Conservation (phyloP, 2,113 vertebrate species). For the Galeopterus variegatus region DNA sequence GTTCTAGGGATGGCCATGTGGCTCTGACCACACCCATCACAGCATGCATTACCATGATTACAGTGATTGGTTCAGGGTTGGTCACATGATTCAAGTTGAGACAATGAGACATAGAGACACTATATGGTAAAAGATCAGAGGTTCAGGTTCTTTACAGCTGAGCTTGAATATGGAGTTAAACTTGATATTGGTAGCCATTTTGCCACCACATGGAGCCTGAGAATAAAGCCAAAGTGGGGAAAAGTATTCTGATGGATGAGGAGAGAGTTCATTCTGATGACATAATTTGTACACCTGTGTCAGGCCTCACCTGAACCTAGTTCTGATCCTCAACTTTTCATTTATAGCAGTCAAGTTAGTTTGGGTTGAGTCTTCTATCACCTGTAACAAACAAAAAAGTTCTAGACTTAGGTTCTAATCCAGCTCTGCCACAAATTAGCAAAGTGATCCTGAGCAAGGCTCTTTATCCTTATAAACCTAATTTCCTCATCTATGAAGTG, state of each 20-base stretch:
- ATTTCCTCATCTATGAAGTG: not conserved
- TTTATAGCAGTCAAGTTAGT: not conserved
- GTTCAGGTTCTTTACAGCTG: not conserved
- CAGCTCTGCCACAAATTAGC: not conserved
- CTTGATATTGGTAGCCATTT: not conserved
- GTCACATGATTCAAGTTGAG: not conserved
- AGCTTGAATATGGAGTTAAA: not conserved
- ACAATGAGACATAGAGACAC: not conserved
- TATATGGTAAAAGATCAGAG: not conserved
- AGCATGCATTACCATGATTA: not conserved
- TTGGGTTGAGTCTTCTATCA: not conserved
- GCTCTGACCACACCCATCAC: not conserved
- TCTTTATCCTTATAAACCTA: constrained; percentile 7
- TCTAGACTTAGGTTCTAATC: not conserved
- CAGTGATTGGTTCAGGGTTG: not conserved
- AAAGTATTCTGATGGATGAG: too few species aligned
- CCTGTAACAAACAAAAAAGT: not conserved
- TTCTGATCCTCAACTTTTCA: not conserved
- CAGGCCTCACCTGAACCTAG: not conserved
- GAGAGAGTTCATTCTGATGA: not conserved
- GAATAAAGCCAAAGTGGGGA: not conserved
- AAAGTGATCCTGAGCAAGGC: not conserved
- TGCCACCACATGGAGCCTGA: not conserved
- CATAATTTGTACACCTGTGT: not conserved
- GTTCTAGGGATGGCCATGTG: not conserved